Percentiles rank a stretch among this genome's conserved stretches.
Evolutionary conservation across 2,888 invertebrate genomes (phyloP).

Genomic region (Philereme vetulata): DNA sequence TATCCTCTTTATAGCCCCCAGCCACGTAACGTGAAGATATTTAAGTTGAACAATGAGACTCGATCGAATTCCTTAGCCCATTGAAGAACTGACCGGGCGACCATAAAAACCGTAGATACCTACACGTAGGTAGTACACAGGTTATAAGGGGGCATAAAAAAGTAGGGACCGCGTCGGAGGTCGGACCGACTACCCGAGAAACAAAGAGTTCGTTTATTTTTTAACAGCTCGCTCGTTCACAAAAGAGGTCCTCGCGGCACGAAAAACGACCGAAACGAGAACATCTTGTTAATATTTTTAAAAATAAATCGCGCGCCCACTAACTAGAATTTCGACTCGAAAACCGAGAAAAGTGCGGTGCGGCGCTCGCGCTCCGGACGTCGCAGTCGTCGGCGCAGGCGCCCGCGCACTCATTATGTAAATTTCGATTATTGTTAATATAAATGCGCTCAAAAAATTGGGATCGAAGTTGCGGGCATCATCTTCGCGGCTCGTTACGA

Average conservation of each 20-base stretch:
- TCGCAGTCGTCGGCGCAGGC: constrained; percentile 56
- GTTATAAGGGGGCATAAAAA: constrained; percentile 83
- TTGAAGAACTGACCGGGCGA: constrained; percentile 81
- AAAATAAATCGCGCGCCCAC: constrained; percentile 80
- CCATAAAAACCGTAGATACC: constrained; percentile 83
- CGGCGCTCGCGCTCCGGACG: constrained; percentile 63
- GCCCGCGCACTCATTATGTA: constrained; percentile 80
- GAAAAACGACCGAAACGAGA: constrained; percentile 81
- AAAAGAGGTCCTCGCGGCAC: constrained; percentile 79
- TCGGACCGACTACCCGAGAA: constrained; percentile 83
- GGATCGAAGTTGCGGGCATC: constrained; percentile 53
- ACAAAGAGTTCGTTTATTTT: constrained; percentile 84
- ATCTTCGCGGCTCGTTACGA: constrained; percentile 60
- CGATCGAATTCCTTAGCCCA: constrained; percentile 83
- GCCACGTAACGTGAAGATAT: constrained; percentile 59
- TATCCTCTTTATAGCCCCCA: constrained; percentile 55
- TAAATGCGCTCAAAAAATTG: constrained; percentile 60
- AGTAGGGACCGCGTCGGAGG: constrained; percentile 82
- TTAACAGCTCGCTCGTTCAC: constrained; percentile 83
- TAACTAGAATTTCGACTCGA: constrained; percentile 82
- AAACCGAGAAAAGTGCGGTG: constrained; percentile 77
- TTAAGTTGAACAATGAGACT: constrained; percentile 74
- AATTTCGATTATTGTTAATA: constrained; percentile 68
- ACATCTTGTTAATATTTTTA: constrained; percentile 82
- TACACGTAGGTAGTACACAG: constrained; percentile 83